Conservation (phyloP, 2,888 invertebrate species). For the Sminthurinus aureus region DNA sequence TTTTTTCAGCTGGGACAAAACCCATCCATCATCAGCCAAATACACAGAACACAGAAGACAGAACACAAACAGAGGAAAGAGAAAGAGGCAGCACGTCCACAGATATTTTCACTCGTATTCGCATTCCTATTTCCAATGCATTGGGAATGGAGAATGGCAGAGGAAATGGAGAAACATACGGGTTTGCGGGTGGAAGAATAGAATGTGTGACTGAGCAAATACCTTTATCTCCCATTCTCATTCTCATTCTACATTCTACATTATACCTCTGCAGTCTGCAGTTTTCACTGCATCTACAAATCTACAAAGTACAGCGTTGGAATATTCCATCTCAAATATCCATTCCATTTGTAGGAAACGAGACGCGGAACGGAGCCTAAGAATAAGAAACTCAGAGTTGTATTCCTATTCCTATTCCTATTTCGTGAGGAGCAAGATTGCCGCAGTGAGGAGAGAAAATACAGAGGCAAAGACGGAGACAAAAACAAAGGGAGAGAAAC, state of each 20-base stretch:
- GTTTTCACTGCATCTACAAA: too few relatives aligned
- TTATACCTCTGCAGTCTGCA: too few relatives aligned
- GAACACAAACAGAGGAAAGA: background rate
- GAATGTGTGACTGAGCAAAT: slow-evolving; percentile 15
- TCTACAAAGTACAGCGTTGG: too few relatives aligned
- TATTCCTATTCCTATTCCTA: too few relatives aligned
- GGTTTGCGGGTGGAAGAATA: background rate
- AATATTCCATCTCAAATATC: background rate
- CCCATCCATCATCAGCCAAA: slow-evolving; percentile 8
- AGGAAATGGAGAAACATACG: too few relatives aligned
- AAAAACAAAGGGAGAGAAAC: background rate
- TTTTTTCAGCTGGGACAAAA: background rate
- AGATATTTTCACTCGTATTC: background rate
- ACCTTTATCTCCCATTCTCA: background rate
- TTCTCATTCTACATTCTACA: too few relatives aligned
- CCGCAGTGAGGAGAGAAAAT: background rate
- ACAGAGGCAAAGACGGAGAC: background rate
- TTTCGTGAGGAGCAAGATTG: background rate
- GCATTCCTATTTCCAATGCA: too few relatives aligned
- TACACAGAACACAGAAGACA: background rate
- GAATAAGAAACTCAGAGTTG: background rate
- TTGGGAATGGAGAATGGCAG: too few relatives aligned
- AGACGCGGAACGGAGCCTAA: background rate
- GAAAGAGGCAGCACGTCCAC: background rate
- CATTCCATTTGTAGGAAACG: slow-evolving; percentile 2